Conservation (phyloP, 2,888 invertebrate species). For the Pharmacophagus antenor region DNA sequence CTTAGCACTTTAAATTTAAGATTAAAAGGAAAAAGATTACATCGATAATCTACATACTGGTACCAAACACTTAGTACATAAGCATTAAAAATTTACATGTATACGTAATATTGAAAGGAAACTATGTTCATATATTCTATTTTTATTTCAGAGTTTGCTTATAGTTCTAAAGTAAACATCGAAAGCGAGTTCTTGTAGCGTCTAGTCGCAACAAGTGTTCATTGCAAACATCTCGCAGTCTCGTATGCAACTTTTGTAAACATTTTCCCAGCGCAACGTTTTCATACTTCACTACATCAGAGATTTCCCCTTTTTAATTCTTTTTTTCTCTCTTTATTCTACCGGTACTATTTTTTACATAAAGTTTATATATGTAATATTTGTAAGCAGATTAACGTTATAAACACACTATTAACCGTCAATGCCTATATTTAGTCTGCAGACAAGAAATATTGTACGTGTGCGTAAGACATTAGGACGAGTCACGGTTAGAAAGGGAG, state of each 20-base stretch:
- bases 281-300: not conserved
- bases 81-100: not conserved
- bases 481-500: conserved; percentile 57
- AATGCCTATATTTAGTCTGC: conserved; percentile 29
- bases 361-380: too few relatives aligned
- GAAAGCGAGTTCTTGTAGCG: conserved; percentile 44
- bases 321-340: too few relatives aligned
- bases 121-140: conserved; percentile 38
- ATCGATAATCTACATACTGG: too few relatives aligned
- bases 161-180: conserved; percentile 49
- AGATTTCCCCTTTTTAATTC: too few relatives aligned
- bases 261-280: conserved; percentile 17
- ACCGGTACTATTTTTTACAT: too few relatives aligned
- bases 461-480: conserved; percentile 66
- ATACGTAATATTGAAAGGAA: not conserved
- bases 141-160: conserved; percentile 49
- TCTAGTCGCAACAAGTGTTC: conserved; percentile 48
- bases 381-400: conserved; percentile 18
- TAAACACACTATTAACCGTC: not conserved
- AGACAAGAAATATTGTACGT: conserved; percentile 63
- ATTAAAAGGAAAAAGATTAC: too few relatives aligned
- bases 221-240: conserved; percentile 37
- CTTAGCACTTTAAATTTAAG: too few relatives aligned
- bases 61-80: too few relatives aligned
- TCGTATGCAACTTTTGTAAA: conserved; percentile 30